Percentiles rank a stretch among this genome's conserved stretches.
phyloP scores from a whole-genome alignment of 2,113 vertebrate species.

The Petaurus breviceps region DNA sequence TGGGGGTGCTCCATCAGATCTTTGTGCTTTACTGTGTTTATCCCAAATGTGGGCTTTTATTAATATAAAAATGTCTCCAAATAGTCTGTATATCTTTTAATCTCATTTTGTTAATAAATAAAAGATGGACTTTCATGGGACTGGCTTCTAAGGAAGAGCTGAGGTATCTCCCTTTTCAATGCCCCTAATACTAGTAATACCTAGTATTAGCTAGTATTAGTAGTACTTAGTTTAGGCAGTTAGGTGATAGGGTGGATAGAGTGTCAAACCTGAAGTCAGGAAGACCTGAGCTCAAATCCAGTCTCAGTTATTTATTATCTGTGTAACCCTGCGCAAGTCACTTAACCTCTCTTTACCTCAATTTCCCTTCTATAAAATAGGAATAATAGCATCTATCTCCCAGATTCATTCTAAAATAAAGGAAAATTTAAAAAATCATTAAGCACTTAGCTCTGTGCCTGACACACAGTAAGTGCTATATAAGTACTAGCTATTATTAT shows the following conservation, averaged over 20 bases:
- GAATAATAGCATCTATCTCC: conserved; percentile 12
- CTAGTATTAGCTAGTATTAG: neutral
- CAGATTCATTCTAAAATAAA: neutral
- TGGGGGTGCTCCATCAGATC: neutral
- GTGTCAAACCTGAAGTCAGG: neutral
- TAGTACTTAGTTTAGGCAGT: neutral
- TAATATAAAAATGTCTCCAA: neutral
- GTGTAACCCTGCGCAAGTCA: too few species aligned
- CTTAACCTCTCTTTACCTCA: too few species aligned
- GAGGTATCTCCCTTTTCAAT: neutral
- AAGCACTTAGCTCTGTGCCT: too few species aligned
- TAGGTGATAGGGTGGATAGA: neutral
- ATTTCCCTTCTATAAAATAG: neutral
- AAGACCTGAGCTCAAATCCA: neutral
- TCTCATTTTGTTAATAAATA: neutral
- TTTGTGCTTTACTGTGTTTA: neutral
- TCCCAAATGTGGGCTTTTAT: neutral
- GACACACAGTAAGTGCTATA: neutral
- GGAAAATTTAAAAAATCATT: too few species aligned
- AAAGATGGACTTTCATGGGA: neutral
- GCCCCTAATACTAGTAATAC: neutral
- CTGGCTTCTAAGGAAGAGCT: neutral
- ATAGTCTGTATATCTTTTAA: neutral
- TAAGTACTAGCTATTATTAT: neutral
- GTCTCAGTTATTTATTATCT: neutral